These are phyloP conservation scores for Cynocephalus volans DNA, from an alignment of 2,113 vertebrate genomes.

Conservation along the genomic window DNA sequence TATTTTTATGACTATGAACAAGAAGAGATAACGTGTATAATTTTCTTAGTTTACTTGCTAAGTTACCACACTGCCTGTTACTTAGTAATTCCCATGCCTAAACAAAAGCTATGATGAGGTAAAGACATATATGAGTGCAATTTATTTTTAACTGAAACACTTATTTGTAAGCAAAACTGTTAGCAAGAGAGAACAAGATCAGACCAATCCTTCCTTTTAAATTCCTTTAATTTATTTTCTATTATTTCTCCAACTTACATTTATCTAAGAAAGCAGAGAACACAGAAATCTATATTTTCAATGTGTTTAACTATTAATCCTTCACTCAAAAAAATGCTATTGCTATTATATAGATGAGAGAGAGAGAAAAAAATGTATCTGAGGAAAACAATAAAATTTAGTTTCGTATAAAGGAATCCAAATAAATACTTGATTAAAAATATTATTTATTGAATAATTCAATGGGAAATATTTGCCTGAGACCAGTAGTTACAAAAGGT, in stretches of 20 bases:
- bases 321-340: not conserved
- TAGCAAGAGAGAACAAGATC: not conserved
- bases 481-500: not conserved
- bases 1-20: not conserved
- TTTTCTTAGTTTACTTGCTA: not conserved
- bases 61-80: not conserved
- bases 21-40: not conserved
- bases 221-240: not conserved
- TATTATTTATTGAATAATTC: not conserved
- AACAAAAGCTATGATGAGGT: not conserved
- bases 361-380: not conserved
- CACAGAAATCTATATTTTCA: not conserved
- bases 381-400: not conserved
- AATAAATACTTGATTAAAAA: not conserved
- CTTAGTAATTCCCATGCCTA: not conserved
- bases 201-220: not conserved
- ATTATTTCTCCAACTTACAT: not conserved
- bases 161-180: not conserved
- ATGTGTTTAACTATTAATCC: not conserved
- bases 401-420: not conserved
- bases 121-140: not conserved
- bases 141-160: not conserved
- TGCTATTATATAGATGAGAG: fast-evolving
- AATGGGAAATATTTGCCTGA: not conserved
- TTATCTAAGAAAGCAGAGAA: not conserved